Base-by-base conservation (phyloP, 2,888 invertebrate species). In the Torymus aiolomorphi region DNA sequence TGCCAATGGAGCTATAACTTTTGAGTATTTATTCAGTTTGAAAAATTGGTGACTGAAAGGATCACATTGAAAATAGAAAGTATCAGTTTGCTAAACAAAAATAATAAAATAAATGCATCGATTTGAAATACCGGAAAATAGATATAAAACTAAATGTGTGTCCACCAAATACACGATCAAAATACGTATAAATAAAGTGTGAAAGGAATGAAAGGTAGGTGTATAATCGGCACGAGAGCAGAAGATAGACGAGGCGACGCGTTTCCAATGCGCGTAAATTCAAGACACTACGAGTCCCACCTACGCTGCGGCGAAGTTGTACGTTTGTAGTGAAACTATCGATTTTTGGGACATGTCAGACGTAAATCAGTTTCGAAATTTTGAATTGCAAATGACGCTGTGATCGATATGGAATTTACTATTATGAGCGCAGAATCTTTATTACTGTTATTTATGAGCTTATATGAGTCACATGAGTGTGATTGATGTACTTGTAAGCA, bases 401-500 rank as follows among this genome's bases (percentile, higher is more conserved):
- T 74, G 65, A 74, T 65, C 65, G 65, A 65, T 65, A 57, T 20
- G 57, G 20, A 65, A 65, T 74, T 74, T 65, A 73, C 73, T 73
- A 73, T 73, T 73, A 73, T 56, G 42, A 73, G 42, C 16, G 20
- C 49, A 56, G 63, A 73, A 56, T 63, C 42, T 63, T 54, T 63
- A 73, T 73, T 63, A 65, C 73, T 65, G 56, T 73, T 73, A 73
- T 73, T 73, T 73, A 73, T 56, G 73, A 65, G 49, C 56, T 54
- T 65, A 31, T 14, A n/a, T n/a, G n/a, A 56, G 42, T 73, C 62
- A n/a, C 52, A 52, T 62, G 52, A 72, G 56, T n/a, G 24, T 72
- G 72, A 61, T 72, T 61, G 72, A 72, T 72, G 52, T 12, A 14
- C 31, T 31, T 62, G 11, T 20, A 16, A 12, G 24, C 16, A n/a